These are phyloP conservation scores for Beaufortia kweichowensis DNA, from an alignment of 2,113 vertebrate species.

Conservation along the genomic window DNA sequence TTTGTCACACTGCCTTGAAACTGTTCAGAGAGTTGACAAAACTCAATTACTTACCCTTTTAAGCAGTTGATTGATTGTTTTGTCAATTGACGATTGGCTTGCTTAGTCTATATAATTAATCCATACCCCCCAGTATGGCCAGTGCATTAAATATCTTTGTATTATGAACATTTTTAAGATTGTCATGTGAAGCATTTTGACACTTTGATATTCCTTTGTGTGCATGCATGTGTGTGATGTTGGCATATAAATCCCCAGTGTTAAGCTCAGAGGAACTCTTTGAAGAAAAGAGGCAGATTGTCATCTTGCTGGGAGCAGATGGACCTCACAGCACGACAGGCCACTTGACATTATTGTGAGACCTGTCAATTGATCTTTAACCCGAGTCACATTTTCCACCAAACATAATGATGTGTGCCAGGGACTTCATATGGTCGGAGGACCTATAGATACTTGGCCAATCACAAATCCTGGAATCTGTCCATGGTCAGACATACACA, in stretches of 20 bases:
- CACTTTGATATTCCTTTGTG: conserved; percentile 31
- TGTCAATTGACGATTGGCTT: conserved; percentile 46
- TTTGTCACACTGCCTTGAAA: conserved; percentile 31
- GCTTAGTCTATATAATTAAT: background rate
- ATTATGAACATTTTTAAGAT: background rate
- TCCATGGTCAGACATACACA: background rate
- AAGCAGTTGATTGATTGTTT: conserved; percentile 50
- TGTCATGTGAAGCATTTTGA: background rate
- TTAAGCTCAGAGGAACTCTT: conserved; percentile 23
- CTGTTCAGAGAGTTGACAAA: conserved; percentile 34
- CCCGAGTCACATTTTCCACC: conserved; percentile 64
- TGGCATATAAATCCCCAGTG: conserved; percentile 19
- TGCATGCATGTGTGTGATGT: conserved; percentile 14
- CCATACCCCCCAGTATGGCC: background rate
- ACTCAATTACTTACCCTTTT: conserved; percentile 55
- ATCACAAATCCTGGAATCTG: conserved; percentile 13
- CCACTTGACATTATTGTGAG: conserved; percentile 75
- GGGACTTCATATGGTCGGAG: conserved; percentile 62
- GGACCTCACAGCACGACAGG: conserved; percentile 63
- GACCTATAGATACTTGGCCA: conserved; percentile 46
- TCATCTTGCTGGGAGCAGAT: conserved; percentile 67
- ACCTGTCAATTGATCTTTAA: conserved; percentile 74
- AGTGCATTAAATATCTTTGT: background rate
- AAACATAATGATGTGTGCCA: conserved; percentile 73
- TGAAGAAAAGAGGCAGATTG: conserved; percentile 61